A percentile compares a stretch with the other conserved stretches of the same genome.
Evolutionary conservation across 2,113 vertebrate genomes (phyloP).

Genomic region (Balaeniceps rex): DNA sequence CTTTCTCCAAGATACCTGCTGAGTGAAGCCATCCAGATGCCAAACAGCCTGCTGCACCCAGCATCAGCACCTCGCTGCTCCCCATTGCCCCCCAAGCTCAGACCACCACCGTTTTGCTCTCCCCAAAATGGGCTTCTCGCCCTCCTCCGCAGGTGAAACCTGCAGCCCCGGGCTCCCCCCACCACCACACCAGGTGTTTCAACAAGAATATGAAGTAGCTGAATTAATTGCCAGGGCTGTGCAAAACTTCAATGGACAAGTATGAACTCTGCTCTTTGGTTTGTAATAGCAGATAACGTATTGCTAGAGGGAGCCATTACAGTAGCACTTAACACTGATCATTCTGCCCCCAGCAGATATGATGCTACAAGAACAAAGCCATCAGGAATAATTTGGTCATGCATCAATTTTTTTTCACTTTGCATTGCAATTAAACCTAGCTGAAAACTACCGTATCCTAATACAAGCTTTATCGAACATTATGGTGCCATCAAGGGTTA

Average conservation of each 20-base stretch:
- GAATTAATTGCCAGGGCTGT: background rate
- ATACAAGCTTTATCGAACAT: background rate
- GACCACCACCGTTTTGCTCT: background rate
- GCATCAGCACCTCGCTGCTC: background rate
- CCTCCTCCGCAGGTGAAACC: background rate
- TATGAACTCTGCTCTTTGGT: background rate
- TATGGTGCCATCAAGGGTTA: background rate
- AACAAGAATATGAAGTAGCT: background rate
- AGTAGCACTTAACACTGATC: background rate
- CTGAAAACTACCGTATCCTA: background rate
- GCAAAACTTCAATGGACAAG: accelerated
- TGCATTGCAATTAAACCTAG: background rate
- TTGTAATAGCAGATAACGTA: background rate
- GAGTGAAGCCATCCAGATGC: background rate
- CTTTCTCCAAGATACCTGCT: background rate
- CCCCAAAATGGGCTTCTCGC: accelerated
- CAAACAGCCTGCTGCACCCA: background rate
- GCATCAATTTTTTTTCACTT: background rate
- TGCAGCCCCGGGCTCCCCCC: accelerated
- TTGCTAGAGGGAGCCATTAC: background rate
- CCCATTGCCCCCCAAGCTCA: background rate
- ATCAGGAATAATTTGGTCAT: background rate
- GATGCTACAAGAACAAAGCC: background rate
- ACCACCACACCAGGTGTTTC: background rate
- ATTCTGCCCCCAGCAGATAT: background rate